Evolutionary conservation across 2,797 vertebrate species (phyloP).

Genomic region (Sebastes taczanowskii): DNA sequence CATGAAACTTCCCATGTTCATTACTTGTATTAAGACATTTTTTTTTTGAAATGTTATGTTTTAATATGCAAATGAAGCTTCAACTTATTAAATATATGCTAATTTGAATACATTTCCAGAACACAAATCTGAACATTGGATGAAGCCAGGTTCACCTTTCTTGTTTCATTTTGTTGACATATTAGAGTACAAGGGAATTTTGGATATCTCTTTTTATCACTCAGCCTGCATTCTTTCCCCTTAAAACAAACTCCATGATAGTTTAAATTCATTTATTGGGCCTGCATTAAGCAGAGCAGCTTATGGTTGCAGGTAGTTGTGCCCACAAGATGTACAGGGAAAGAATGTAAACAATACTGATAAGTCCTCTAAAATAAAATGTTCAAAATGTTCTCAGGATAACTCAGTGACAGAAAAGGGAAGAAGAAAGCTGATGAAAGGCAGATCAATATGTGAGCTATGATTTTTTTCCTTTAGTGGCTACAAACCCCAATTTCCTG

Average conservation of each 20-base stretch:
- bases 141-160: too few relatives aligned
- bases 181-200: too few relatives aligned
- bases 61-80: too few relatives aligned
- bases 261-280: neutral
- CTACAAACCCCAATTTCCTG: neutral
- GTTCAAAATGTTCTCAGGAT: neutral
- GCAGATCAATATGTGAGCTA: neutral
- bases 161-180: too few relatives aligned
- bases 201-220: too few relatives aligned
- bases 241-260: neutral
- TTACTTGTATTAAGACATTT: rapidly evolving
- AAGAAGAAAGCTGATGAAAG: neutral
- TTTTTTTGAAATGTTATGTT: too few relatives aligned
- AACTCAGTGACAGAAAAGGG: neutral
- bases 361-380: neutral
- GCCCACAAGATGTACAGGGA: neutral
- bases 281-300: neutral
- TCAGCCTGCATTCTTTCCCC: too few relatives aligned
- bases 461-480: neutral
- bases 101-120: too few relatives aligned
- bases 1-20: too few relatives aligned
- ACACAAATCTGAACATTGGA: too few relatives aligned
- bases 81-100: too few relatives aligned
- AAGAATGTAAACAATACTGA: neutral
- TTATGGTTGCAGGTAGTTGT: neutral